Evolutionary conservation across 2,888 invertebrate species (phyloP), one percentile per base, ranked within the genome.

Genomic region (Drosophila buzzatii): DNA sequence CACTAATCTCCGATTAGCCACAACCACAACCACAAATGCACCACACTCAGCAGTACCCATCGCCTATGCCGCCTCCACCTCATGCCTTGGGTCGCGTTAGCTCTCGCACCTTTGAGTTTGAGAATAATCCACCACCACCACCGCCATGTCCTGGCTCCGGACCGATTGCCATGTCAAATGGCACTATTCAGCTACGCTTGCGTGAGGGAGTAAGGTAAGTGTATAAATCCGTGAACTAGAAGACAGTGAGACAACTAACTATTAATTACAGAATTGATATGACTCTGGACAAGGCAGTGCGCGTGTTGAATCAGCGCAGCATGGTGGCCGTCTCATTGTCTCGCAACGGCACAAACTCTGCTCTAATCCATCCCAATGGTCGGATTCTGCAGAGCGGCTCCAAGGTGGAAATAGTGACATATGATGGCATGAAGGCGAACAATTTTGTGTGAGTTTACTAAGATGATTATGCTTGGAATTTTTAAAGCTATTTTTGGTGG

Each of bases 311-410:
- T 91, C 94, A 95, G 86, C 92, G 92, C 56, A 93, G 92, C 84
- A 96, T 96, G 91, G 97, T 97, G 73, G 96, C 97, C n/a, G 94
- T 97, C 79, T 96, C 97, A 4, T 91, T 98, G 81, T 97, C 96
- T 60, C 95, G 96, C 56, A 95, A 96, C 27, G 97, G 97, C 12
- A 96, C 96, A 20, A 96, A 96, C 1, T 96, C 97, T 0, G 97
- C 97, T 0, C 93, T 98, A 67, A 95, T 98, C 58, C 98, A 98
- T 92, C 97, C 97, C 1, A 97, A 97, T 91, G 98, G 98, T 10
- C 94, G 97, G 55, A 96, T 98, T 66, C 96, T 96, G 92, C 97
- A 97, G 92, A 97, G 97, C 89, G 97, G 97, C 20, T 97, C 97
- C 2, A 94, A 97, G 58, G 97, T 97, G 16, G 97, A 98, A 93